Conservation (phyloP, 2,113 vertebrate genomes). For the Rutilus rutilus region DNA sequence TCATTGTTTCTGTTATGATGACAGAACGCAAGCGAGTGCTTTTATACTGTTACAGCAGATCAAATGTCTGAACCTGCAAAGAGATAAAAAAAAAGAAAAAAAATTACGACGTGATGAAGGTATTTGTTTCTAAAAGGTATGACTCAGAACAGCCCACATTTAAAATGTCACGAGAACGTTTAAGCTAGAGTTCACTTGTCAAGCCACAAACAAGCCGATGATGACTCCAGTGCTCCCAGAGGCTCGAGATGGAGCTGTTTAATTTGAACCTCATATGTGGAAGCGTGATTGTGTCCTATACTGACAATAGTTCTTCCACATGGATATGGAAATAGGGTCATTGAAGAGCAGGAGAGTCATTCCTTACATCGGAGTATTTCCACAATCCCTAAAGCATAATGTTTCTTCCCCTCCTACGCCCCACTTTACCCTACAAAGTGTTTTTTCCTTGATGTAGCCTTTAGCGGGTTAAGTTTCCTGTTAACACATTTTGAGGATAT, state of each 20-base stretch:
- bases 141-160: background rate
- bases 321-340: conserved; percentile 32
- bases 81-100: background rate
- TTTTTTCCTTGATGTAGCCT: background rate
- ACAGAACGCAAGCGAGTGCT: background rate
- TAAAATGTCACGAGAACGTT: conserved; percentile 10
- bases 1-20: background rate
- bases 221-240: conserved; percentile 15
- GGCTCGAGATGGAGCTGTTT: conserved; percentile 7
- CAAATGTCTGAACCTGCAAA: background rate
- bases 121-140: conserved; percentile 6
- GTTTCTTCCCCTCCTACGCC: conserved; percentile 16
- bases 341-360: background rate
- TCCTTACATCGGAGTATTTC: conserved; percentile 25
- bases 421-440: conserved; percentile 38
- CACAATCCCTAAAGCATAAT: conserved; percentile 28
- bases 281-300: conserved; percentile 25
- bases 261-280: conserved; percentile 20
- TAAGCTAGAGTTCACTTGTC: conserved; percentile 30
- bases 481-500: conserved; percentile 36
- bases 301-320: background rate
- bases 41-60: background rate
- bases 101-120: background rate
- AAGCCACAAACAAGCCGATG: conserved; percentile 23
- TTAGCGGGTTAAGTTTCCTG: conserved; percentile 17